Percentiles rank a stretch among this genome's conserved stretches.
These are phyloP conservation scores for Pandemis cinnamomeana DNA, from an alignment of 2,888 invertebrate species.

Conservation along the genomic window DNA sequence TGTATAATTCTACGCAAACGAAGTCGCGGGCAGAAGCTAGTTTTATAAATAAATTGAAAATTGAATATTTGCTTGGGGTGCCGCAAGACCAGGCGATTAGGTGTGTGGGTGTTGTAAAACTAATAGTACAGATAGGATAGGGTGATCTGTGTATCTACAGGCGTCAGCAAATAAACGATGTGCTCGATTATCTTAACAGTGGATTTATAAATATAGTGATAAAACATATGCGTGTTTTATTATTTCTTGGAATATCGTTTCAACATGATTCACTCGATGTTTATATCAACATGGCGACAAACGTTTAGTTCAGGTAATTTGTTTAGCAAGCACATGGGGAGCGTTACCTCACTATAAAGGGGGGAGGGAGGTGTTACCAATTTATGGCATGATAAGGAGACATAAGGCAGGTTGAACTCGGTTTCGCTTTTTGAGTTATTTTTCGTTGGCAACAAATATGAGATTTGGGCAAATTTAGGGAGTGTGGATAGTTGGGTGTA, in stretches of 20 bases:
- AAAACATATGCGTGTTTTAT: not conserved
- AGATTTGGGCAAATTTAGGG: not conserved
- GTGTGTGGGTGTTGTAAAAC: too few relatives aligned
- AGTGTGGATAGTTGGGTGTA: not conserved
- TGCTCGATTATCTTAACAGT: not conserved
- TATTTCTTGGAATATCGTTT: not conserved
- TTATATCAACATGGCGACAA: not conserved
- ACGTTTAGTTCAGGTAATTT: not conserved
- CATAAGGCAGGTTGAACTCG: too few relatives aligned
- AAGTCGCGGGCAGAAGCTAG: too few relatives aligned
- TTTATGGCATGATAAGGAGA: too few relatives aligned
- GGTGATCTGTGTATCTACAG: not conserved
- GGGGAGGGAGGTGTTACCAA: too few relatives aligned
- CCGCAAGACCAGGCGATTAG: too few relatives aligned
- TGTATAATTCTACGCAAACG: too few relatives aligned
- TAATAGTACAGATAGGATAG: not conserved
- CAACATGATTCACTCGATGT: not conserved
- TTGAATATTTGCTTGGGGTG: too few relatives aligned
- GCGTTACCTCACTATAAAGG: too few relatives aligned
- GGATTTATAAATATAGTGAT: not conserved
- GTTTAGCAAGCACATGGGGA: slow-evolving; percentile 27
- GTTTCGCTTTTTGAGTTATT: too few relatives aligned
- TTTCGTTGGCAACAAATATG: too few relatives aligned
- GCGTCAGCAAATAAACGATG: not conserved
- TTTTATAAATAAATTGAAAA: too few relatives aligned